Conservation (phyloP, 2,113 vertebrate species). For the Paramormyrops kingsleyae region DNA sequence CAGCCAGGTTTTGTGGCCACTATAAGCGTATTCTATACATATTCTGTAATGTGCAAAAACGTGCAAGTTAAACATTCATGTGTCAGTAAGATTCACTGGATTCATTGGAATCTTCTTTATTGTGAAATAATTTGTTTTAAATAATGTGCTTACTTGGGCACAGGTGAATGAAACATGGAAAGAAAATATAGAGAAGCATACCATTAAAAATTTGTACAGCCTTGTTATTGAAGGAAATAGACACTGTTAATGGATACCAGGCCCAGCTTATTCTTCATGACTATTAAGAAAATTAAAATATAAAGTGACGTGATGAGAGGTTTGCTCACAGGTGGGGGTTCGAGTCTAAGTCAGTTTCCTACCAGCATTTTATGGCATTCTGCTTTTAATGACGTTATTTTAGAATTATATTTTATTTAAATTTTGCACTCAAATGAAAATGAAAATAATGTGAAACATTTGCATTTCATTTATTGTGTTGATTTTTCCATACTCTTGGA, state of each 20-base stretch:
- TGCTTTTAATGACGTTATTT: conserved; percentile 50
- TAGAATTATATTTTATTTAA: conserved; percentile 30
- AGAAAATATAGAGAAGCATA: conserved; percentile 39
- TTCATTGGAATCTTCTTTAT: neutral
- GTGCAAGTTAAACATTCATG: neutral
- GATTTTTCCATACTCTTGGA: conserved; percentile 70
- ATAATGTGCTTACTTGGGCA: conserved; percentile 4
- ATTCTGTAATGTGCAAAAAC: neutral
- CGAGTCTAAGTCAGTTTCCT: conserved; percentile 47
- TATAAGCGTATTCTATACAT: neutral
- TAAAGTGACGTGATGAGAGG: conserved; percentile 56
- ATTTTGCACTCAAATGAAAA: conserved; percentile 43
- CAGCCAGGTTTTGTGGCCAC: neutral
- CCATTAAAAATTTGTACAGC: conserved; percentile 64
- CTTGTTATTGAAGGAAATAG: conserved; percentile 57
- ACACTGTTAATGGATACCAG: conserved; percentile 52
- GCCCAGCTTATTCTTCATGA: conserved; percentile 52
- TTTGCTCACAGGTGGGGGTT: conserved; percentile 45
- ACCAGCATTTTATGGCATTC: conserved; percentile 67
- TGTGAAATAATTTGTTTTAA: neutral
- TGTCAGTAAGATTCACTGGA: neutral
- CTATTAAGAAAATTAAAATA: conserved; percentile 37
- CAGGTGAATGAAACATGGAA: conserved; percentile 31
- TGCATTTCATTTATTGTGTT: conserved; percentile 62
- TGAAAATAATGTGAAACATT: conserved; percentile 55